Evolutionary conservation across 1,140 invertebrate genomes (phyloP), one percentile per base, ranked within the genome.

Genomic region (Cherax destructor): DNA sequence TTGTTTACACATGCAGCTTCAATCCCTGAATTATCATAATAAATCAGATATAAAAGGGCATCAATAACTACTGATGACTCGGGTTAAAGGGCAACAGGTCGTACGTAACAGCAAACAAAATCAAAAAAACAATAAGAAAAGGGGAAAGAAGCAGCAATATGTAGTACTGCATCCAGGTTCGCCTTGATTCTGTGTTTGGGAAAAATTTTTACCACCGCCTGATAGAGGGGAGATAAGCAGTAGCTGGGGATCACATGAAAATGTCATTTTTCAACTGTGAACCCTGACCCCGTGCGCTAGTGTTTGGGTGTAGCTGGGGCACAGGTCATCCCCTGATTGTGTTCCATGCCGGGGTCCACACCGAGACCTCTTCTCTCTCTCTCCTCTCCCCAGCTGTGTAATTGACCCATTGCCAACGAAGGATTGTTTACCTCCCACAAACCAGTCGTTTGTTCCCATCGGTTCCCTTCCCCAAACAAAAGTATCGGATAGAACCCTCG

Each of bases 401-500:
- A 79, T 79, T 47, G 77, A 79, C 47, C 47, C 77, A 79, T 79
- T 47, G 77, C 77, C 7, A 52, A 79, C 16, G 47, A 30, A 59
- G n/a, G 50, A 81, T 56, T 81, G 79, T 81, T 81, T 81, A 81
- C 79, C 56, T 81, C 79, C 24, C 79, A 47, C 50, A 4, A 81
- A 30, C 79, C 79, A 56, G 50, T 81, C 79, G 50, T 81, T 81
- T 56, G n/a, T 56, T 24, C 49, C 50, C 79, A 81, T 81, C 79
- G 79, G 18, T 50, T 52, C 79, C 21, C 50, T 59, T 81, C 50
- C 79, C 24, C 79, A 56, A 81, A 81, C 79, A 81, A 56, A 56
- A 59, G 50, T 81, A 81, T 56, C 50, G 18, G 21, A 52, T 0
- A 1, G 16, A 7, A 50, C 4, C 79, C 59, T 81, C 79, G 18